Base-by-base conservation (phyloP, 92 coral and sea anemone species). In the Scolanthus callimorphus region DNA sequence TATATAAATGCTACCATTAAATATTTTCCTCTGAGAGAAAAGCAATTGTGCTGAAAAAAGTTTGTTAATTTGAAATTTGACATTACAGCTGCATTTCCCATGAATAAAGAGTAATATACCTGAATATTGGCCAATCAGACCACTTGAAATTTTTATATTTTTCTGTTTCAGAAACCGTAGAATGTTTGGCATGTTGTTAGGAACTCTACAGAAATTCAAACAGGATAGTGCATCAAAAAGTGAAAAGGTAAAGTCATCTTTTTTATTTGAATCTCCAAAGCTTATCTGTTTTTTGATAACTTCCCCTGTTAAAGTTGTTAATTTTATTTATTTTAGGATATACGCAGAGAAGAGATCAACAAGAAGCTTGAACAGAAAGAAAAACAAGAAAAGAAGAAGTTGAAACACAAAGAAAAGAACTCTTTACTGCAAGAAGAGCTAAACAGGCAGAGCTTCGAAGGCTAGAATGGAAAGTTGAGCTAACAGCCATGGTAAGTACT, bases 161-260 rank as follows among this genome's bases (percentile, higher is more conserved):
- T 44, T 59, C 10, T 19, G 51, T 30, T 27, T 57, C 72, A 92
- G 98, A 70, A 92, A 92, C 70, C 82, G 83, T 49, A 73, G 98
- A 74, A 92, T 92, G 98, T 92, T 92, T 84, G 98, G 98, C 37
- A 86, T 92, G 82, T 83, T 92, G 60, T 78, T 88, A 37, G 98
- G 98, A 57, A 92, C 98, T 49, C 60, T 92, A 20, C 96, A 92
- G 60, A 88, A 75, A 68, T 92, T 92, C 70, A 92, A 92, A 65
- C 83, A 88, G 73, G 88, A 73, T 21, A 92, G 84, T 57, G 76
- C 81, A 65, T 80, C 77, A 44, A 85, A 74, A 61, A 68, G 96
- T 17, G 98, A 85, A 3, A 90, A 80, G 91, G 98, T 92, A 62
- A 39, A 54, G 34, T n/a, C n/a, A n/a, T n/a, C n/a, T n/a, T n/a